Evolutionary conservation across 2,888 invertebrate species (phyloP), one percentile per base, ranked within the genome.

Genomic region (Abscondita cerata): DNA sequence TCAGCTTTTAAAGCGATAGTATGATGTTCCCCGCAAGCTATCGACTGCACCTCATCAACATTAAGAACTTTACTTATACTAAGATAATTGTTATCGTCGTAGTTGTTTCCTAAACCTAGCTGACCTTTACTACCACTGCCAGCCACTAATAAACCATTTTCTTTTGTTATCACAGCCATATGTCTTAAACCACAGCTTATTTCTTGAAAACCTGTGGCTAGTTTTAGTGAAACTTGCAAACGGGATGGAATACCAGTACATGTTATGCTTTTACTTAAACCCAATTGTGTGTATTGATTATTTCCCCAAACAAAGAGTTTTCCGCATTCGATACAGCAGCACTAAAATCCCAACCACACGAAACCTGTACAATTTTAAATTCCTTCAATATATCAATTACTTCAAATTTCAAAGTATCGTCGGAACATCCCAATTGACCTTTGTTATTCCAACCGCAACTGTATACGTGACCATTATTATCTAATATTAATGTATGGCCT

Each of bases 321-420:
- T 48, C 89, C 86, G 65, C 87, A 85, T 72, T 86, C 83, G 90
- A 87, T 15, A 93, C 83, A 40, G 89, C 92, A 68, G 90, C 88
- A 57, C 91, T 91, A 67, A 88, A 88, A 74, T 93, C 91, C 92
- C 93, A 93, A n/a, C 93, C 93, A 70, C 91, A 90, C 33, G 87
- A 85, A 59, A 92, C 82, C 67, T 86, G 85, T 53, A 82, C 83
- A 65, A 92, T 85, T 59, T 75, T 75, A 70, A 83, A 75, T 78
- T 82, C 73, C 79, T 84, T 85, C 56, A 87, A 74, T 52, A 81
- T 79, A 81, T 87, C 87, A 56, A 87, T 85, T 74, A 88, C 85
- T 76, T 86, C 81, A 71, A 89, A 87, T 59, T 77, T 82, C 13
- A 81, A 75, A 20, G 78, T 81, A 51, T 85, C 80, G 52, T 84